Base-by-base conservation (phyloP, 2,888 invertebrate genomes). In the Drosophila nr. perissopoda region DNA sequence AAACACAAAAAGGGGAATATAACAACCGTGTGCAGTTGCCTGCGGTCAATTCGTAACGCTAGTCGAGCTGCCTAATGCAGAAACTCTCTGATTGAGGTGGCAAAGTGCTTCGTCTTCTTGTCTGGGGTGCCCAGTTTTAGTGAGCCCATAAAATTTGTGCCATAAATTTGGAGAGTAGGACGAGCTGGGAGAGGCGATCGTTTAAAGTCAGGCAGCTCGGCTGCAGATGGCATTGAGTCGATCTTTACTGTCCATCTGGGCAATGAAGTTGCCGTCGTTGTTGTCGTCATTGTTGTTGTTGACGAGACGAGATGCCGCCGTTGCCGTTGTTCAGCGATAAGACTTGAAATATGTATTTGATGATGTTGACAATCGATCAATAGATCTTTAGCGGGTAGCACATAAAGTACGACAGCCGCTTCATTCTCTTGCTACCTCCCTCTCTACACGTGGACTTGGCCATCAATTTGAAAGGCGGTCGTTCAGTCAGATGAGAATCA, bases 361-460 rank as follows among this genome's bases (percentile, higher is more conserved):
- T 83, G 88, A 79, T 77, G 83, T 78, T 83, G 88, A 88, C 86
- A 85, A 85, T 81, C 84, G 83, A 85, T 77, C 83, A 80, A 85
- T 85, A 74, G 83, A 85, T 85, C 88, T 85, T 83, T 53, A 63
- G 75, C 65, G 56, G 66, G 63, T 57, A 88, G 82, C 80, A 73
- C 82, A 88, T 85, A 85, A 88, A 88, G 48, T 70, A 71, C 63
- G 52, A 65, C 68, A 52, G 68, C 38, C n/a, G 38, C 18, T 13
- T 25, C 25, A 3, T 25, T 25, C 53, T 53, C 34, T 36, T 18
- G 11, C 18, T 6, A 11, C 25, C 11, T 54, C 27, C 38, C 40
- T 25, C 42, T 46, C 61, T 82, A 73, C 82, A 82, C 76, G 70
- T 81, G 85, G 46, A 62, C 48, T 49, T 56, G 64, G 58, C 64